Percentiles rank a stretch among this genome's conserved stretches.
phyloP scores from a whole-genome alignment of 2,113 vertebrate genomes.

The Pseudonaja textilis region DNA sequence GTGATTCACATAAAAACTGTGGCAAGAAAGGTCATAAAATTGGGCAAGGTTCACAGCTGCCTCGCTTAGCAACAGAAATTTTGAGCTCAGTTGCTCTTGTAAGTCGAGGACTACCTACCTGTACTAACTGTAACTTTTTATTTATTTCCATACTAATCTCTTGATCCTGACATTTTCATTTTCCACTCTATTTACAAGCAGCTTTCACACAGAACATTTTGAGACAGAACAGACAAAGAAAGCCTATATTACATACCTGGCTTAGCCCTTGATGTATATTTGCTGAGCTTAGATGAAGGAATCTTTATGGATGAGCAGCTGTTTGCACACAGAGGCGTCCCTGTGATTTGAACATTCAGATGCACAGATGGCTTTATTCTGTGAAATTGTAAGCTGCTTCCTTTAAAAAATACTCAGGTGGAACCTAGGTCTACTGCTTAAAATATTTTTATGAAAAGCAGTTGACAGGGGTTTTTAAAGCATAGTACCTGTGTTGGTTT shows the following conservation, averaged over 20 bases:
- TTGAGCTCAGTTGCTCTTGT: neutral
- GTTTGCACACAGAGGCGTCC: neutral
- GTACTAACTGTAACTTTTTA: neutral
- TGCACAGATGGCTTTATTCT: neutral
- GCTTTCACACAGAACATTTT: neutral
- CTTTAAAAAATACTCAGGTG: neutral
- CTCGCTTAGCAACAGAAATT: neutral
- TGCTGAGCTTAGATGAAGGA: neutral
- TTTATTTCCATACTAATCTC: neutral
- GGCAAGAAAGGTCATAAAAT: neutral
- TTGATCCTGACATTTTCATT: neutral
- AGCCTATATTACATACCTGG: neutral
- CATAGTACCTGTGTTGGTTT: conserved; percentile 45
- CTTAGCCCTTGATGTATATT: neutral
- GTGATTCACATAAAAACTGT: neutral
- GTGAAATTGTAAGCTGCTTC: neutral
- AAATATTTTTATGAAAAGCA: conserved; percentile 54
- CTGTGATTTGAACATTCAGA: neutral
- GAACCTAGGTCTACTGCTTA: conserved; percentile 41
- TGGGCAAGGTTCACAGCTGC: neutral
- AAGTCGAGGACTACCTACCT: neutral
- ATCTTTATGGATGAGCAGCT: neutral
- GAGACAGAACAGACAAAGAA: neutral
- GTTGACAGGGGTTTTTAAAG: conserved; percentile 52
- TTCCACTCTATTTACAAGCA: neutral